A percentile compares a stretch with the other conserved stretches of the same genome.
Conservation (phyloP, 1,140 invertebrate species). For the Frieseomelitta varia region DNA sequence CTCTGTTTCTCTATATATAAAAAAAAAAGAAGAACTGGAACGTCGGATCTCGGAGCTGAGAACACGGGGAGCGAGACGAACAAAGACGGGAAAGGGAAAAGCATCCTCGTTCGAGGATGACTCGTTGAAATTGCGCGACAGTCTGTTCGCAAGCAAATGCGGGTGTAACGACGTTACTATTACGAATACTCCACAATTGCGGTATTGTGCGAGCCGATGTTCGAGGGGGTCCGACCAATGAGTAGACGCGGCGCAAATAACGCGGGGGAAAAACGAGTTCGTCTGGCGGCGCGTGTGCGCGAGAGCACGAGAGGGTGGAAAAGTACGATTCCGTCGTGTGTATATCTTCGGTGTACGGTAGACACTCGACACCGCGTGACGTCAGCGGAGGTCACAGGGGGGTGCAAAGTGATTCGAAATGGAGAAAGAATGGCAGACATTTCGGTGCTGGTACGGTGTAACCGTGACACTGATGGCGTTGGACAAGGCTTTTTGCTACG, state of each 20-base stretch:
- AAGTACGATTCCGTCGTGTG: slow-evolving; percentile 34
- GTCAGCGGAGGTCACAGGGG: slow-evolving; percentile 30
- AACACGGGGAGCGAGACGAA: no score
- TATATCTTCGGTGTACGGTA: slow-evolving; percentile 28
- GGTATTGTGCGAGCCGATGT: slow-evolving; percentile 42
- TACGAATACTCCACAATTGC: slow-evolving; percentile 43
- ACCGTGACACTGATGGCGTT: slow-evolving; percentile 39
- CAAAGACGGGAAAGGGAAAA: no score
- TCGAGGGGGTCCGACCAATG: slow-evolving; percentile 23
- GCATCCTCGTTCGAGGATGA: slow-evolving; percentile 11
- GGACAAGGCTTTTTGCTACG: slow-evolving; percentile 24
- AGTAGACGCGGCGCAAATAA: slow-evolving; percentile 51
- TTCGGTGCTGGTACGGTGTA: slow-evolving; percentile 2
- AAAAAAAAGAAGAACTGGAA: no score
- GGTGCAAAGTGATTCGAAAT: slow-evolving; percentile 53
- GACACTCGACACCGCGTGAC: slow-evolving; percentile 47
- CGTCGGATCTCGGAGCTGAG: no score
- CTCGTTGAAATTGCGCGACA: slow-evolving; percentile 28
- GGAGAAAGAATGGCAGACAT: slow-evolving; percentile 57
- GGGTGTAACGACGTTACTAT: slow-evolving; percentile 48
- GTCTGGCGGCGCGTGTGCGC: slow-evolving; percentile 23
- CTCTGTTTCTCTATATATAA: no score
- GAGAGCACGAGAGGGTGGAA: slow-evolving; percentile 30
- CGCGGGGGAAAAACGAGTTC: slow-evolving; percentile 13
- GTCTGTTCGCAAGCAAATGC: slow-evolving; percentile 46